Conservation (phyloP, 2,888 invertebrate species). For the Netelia melanura region DNA sequence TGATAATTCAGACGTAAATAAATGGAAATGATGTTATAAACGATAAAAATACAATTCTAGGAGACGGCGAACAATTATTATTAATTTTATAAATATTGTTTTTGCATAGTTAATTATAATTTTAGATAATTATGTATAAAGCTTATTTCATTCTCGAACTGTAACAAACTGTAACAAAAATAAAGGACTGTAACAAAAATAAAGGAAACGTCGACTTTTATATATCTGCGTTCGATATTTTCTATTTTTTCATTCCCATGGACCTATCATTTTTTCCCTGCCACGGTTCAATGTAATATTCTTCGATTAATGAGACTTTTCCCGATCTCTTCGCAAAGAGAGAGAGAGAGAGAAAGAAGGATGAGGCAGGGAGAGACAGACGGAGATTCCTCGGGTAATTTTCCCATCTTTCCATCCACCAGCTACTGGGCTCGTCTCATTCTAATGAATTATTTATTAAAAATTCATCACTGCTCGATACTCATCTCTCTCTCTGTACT, state of each 20-base stretch:
- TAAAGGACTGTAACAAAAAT: constrained; percentile 9
- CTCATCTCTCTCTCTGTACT: constrained; percentile 39
- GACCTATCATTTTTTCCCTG: background rate
- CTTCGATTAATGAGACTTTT: constrained; percentile 71
- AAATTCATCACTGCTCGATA: constrained; percentile 73
- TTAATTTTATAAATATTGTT: background rate
- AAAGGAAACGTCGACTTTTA: constrained; percentile 1
- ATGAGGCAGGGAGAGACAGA: too few relatives aligned
- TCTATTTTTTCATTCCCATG: constrained; percentile 12
- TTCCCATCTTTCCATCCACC: constrained; percentile 59
- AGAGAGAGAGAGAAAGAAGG: background rate
- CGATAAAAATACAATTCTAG: too few relatives aligned
- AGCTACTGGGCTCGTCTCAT: constrained; percentile 40
- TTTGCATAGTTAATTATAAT: too few relatives aligned
- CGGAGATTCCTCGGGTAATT: constrained; percentile 51
- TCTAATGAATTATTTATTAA: constrained; percentile 77
- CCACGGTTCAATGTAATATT: constrained; percentile 59
- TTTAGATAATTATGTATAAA: too few relatives aligned
- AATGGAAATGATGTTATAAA: too few relatives aligned
- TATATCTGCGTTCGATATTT: background rate
- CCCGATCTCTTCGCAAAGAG: constrained; percentile 47
- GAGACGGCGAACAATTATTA: background rate
- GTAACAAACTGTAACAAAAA: background rate
- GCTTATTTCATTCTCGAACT: background rate
- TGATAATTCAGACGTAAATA: background rate